phyloP scores from a whole-genome alignment of 2,113 vertebrate genomes.

The Petromus typicus region DNA sequence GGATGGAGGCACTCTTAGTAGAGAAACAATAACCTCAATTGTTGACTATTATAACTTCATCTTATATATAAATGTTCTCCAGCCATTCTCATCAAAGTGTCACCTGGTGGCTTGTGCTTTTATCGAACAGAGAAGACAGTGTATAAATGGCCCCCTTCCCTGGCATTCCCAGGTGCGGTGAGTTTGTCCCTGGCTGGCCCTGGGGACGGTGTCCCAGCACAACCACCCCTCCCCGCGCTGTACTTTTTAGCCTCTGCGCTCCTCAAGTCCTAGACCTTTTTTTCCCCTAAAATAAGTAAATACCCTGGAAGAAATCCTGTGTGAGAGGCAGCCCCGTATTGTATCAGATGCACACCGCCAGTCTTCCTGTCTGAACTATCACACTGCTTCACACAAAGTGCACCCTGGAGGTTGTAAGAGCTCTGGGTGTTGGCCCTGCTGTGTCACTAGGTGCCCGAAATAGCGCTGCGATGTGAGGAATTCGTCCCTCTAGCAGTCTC shows the following conservation, averaged over 20 bases:
- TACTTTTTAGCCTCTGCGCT: not conserved
- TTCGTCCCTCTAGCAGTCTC: not conserved
- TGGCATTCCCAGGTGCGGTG: accelerated
- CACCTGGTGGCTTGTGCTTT: not conserved
- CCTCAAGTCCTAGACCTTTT: not conserved
- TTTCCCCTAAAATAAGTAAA: not conserved
- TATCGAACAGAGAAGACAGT: no score
- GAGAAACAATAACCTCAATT: not conserved
- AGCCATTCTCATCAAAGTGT: not conserved
- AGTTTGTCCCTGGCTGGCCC: not conserved
- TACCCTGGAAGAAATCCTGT: not conserved
- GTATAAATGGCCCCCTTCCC: not conserved
- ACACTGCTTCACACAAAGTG: not conserved
- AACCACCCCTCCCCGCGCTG: not conserved
- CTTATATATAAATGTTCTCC: not conserved
- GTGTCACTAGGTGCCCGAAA: accelerated
- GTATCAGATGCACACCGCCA: not conserved
- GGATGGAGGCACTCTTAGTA: not conserved
- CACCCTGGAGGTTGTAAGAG: not conserved
- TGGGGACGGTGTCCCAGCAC: accelerated
- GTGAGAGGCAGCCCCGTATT: not conserved
- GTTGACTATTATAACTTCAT: not conserved
- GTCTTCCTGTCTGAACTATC: not conserved
- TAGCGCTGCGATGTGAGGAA: not conserved
- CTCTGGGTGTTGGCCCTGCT: not conserved